phyloP scores from a whole-genome alignment of 2,113 vertebrate genomes.

The Limnothrissa miodon region DNA sequence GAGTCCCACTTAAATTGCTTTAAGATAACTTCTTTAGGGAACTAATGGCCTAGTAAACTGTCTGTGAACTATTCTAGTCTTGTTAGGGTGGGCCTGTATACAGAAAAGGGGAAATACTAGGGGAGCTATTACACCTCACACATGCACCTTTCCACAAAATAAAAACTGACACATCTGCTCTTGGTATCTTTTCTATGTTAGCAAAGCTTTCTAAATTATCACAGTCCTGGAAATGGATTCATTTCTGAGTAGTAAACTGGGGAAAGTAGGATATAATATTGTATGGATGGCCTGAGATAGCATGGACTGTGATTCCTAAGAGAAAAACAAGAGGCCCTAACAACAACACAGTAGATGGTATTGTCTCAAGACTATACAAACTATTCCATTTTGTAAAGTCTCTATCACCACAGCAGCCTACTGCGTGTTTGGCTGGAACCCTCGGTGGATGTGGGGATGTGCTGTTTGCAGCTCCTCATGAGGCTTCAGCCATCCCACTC shows the following conservation, averaged over 20 bases:
- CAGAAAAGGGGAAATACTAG: not conserved
- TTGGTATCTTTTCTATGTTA: too few species aligned
- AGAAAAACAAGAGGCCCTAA: too few species aligned
- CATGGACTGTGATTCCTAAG: not conserved
- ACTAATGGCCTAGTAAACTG: not conserved
- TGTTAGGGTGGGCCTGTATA: not conserved
- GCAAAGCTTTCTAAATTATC: not conserved
- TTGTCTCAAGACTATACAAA: not conserved
- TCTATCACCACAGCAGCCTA: slow-evolving; percentile 34
- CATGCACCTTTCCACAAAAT: not conserved
- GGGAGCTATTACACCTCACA: not conserved
- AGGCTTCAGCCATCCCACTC: not conserved
- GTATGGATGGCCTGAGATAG: not conserved
- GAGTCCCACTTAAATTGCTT: not conserved
- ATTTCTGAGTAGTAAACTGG: not conserved
- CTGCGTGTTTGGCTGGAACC: not conserved
- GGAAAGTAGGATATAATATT: not conserved
- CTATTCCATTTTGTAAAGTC: not conserved
- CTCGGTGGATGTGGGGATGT: not conserved
- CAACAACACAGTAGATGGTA: too few species aligned
- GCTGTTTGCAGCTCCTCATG: not conserved
- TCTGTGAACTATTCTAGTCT: not conserved
- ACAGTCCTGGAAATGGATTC: slow-evolving; percentile 20
- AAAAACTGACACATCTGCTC: not conserved
- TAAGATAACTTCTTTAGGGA: not conserved